Evolutionary conservation across 2,888 invertebrate species (phyloP).

Genomic region (Desoria tigrina): DNA sequence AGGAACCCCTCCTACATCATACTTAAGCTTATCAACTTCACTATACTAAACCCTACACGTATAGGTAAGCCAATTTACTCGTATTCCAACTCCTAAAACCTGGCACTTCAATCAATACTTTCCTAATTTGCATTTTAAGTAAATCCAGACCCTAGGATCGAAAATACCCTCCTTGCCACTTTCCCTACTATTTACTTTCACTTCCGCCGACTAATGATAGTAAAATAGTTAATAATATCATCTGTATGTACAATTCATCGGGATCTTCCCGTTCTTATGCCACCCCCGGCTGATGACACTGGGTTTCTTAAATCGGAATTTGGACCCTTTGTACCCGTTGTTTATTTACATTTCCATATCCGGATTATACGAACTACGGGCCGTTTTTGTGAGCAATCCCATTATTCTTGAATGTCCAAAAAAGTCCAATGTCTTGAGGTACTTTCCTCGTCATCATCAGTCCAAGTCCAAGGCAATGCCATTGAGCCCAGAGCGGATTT

Average conservation of each 20-base stretch:
- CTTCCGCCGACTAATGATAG: constrained; percentile 19
- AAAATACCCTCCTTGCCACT: constrained; percentile 1
- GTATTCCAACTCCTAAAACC: not conserved
- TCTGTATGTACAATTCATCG: not conserved
- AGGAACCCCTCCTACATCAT: too few species aligned
- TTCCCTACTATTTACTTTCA: constrained; percentile 14
- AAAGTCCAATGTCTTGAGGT: too few species aligned
- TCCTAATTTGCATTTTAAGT: constrained; percentile 43
- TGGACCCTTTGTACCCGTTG: too few species aligned
- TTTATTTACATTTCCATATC: not conserved
- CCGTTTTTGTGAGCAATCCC: too few species aligned
- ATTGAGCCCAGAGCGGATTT: too few species aligned
- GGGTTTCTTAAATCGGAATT: too few species aligned
- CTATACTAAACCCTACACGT: too few species aligned
- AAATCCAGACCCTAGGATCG: not conserved
- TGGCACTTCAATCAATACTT: constrained; percentile 37
- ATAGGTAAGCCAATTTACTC: not conserved
- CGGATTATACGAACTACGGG: not conserved
- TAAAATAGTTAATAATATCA: not conserved
- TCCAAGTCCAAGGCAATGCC: too few species aligned
- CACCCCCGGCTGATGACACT: too few species aligned
- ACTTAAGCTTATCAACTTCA: too few species aligned
- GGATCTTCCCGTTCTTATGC: not conserved
- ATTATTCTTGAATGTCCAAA: too few species aligned
- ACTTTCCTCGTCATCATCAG: too few species aligned